These are phyloP conservation scores for Ophiothrix spiculata DNA, from an alignment of 35 echinoderm and acorn worm genomes.

Conservation along the genomic window DNA sequence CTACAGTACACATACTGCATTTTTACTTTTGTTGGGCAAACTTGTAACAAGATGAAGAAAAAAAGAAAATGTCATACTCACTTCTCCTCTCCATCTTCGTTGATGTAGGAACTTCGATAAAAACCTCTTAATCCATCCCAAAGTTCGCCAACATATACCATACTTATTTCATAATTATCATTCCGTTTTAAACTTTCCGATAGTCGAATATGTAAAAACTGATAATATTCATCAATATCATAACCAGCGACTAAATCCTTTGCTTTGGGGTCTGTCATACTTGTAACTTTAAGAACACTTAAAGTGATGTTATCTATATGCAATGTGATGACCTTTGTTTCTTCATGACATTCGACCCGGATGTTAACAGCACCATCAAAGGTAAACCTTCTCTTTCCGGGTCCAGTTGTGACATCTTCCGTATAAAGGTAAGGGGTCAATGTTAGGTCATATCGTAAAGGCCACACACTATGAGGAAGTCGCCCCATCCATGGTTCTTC, in stretches of 20 bases:
- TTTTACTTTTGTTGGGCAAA: too few species aligned
- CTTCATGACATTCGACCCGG: conserved; percentile 29
- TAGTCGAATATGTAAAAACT: conserved; percentile 67
- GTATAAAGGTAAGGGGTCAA: conserved; percentile 70
- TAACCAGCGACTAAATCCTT: background rate
- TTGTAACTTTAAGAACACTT: background rate
- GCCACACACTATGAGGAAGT: conserved; percentile 46
- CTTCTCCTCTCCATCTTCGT: conserved; percentile 49
- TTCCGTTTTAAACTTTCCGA: background rate
- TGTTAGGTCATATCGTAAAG: conserved; percentile 52
- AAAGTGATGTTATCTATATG: conserved; percentile 67
- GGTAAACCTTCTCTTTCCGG: conserved; percentile 42
- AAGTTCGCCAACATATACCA: conserved; percentile 66
- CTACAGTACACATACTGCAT: too few species aligned
- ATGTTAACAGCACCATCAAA: conserved; percentile 90
- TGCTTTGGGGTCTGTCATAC: background rate
- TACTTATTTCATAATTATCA: conserved; percentile 40
- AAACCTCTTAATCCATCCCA: conserved; percentile 72
- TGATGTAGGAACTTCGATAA: conserved; percentile 77
- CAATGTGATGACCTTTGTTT: conserved; percentile 58
- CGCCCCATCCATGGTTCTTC: conserved; percentile 45
- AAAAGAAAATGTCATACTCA: too few species aligned
- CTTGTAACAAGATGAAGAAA: too few species aligned
- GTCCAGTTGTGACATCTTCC: conserved; percentile 34
- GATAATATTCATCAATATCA: conserved; percentile 13